These are phyloP conservation scores for Oeneis ivallda DNA, from an alignment of 2,888 invertebrate species.

Conservation along the genomic window DNA sequence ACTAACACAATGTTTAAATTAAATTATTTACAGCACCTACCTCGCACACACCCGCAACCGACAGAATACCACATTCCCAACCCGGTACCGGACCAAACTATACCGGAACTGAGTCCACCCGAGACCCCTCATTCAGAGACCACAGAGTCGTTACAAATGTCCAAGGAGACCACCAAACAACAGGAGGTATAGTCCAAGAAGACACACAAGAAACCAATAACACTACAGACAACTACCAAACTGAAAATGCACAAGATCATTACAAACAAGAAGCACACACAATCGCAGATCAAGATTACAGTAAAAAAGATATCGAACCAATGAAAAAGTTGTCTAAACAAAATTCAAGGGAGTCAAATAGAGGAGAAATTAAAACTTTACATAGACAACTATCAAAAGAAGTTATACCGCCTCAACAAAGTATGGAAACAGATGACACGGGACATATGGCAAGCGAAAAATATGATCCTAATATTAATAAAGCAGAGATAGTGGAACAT, in stretches of 20 bases:
- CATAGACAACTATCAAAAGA: conserved; percentile 26
- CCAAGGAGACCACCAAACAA: conserved; percentile 48
- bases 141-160: conserved; percentile 48
- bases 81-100: conserved; percentile 65
- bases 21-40: conserved; percentile 66
- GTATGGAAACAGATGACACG: conserved; percentile 22
- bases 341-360: conserved; percentile 37
- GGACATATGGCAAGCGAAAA: conserved; percentile 33
- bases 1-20: conserved; percentile 31
- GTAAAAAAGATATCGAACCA: not conserved
- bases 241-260: conserved; percentile 1
- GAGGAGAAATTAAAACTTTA: conserved; percentile 25
- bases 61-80: conserved; percentile 62
- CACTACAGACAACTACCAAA: conserved; percentile 17
- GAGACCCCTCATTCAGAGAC: conserved; percentile 59
- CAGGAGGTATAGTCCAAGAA: conserved; percentile 52
- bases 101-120: conserved; percentile 72
- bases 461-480: conserved; percentile 31
- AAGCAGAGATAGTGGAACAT: conserved; percentile 34
- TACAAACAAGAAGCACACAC: conserved; percentile 12
- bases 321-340: conserved; percentile 33
- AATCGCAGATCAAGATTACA: not conserved
- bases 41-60: conserved; percentile 67
- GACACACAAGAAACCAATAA: conserved; percentile 37
- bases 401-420: conserved; percentile 21